Percentiles rank a stretch among this genome's conserved stretches.
Evolutionary conservation across 2,888 invertebrate species (phyloP).

Genomic region (Sceliomorpha sp.): DNA sequence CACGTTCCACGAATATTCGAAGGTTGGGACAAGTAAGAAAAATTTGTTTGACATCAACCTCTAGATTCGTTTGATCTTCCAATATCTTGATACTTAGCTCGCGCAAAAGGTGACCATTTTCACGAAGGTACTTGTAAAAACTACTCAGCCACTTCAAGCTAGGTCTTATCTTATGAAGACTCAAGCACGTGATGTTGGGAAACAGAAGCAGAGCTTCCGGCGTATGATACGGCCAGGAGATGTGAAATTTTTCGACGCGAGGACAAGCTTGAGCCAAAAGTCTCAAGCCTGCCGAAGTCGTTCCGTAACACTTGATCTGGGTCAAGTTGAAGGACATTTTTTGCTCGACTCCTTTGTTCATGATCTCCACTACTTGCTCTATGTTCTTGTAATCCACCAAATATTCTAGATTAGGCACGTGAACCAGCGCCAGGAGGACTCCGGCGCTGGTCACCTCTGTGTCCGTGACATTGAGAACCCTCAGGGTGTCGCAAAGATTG

Average conservation of each 20-base stretch:
- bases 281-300: slow-evolving; percentile 73
- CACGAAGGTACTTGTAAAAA: slow-evolving; percentile 75
- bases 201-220: slow-evolving; percentile 75
- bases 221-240: slow-evolving; percentile 78
- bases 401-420: slow-evolving; percentile 76
- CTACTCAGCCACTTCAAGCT: slow-evolving; percentile 74
- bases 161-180: slow-evolving; percentile 75
- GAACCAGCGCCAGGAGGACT: slow-evolving; percentile 75
- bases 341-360: slow-evolving; percentile 69
- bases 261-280: slow-evolving; percentile 77
- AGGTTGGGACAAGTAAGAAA: slow-evolving; percentile 74
- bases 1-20: slow-evolving; percentile 72
- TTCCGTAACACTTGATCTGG: slow-evolving; percentile 74
- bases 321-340: slow-evolving; percentile 73
- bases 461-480: slow-evolving; percentile 77
- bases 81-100: slow-evolving; percentile 75
- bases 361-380: slow-evolving; percentile 77
- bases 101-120: slow-evolving; percentile 70
- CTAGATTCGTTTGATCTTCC: slow-evolving; percentile 67
- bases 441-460: slow-evolving; percentile 78
- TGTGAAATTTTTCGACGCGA: slow-evolving; percentile 73
- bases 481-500: slow-evolving; percentile 75
- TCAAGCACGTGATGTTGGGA: slow-evolving; percentile 73
- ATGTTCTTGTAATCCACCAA: slow-evolving; percentile 79
- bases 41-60: slow-evolving; percentile 74